Evolutionary conservation across 2,888 invertebrate genomes (phyloP), one percentile per base, ranked within the genome.

Genomic region (Polydrusus tereticollis): DNA sequence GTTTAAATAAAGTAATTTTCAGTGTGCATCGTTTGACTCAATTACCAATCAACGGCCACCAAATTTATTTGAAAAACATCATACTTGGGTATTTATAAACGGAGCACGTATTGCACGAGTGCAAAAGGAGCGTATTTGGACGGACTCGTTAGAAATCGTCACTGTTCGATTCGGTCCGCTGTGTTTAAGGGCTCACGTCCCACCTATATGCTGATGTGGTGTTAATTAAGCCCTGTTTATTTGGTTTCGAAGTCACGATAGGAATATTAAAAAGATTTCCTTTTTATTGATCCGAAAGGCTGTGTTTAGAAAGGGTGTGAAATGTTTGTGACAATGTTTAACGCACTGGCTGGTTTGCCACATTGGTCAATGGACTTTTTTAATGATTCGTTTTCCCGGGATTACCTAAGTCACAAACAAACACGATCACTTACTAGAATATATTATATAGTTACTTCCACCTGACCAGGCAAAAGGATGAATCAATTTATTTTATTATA

Each of bases 171-270:
- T 45, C 14, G 60, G 60, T 62, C 45, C 45, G 60, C 26, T 62
- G 47, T 58, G 45, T 45, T 47, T 33, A 68, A 68, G 62, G 63
- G 76, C 76, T 74, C 69, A 74, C 80, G 80, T 80, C 77, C 78
- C 68, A 76, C 75, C 77, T 78, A 76, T 77, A 78, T 78, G 79
- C 75, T 79, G 80, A 82, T 82, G 81, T 82, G 80, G 82, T 83
- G 84, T 83, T 84, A 84, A 84, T 84, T 84, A 83, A 80, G 62
- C 47, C 79, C 81, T 83, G 83, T 83, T 83, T 84, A 82, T 83
- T 82, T 81, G 79, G 80, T 80, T 76, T 77, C 77, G 74, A 76
- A 78, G 78, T 78, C 80, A 77, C 76, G 78, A 70, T 72, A 65
- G 69, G 80, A 79, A 80, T 81, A 81, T 77, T 79, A 78, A 81